Percentiles rank a stretch among this genome's conserved stretches.
These are phyloP conservation scores for Anarsia innoxiella DNA, from an alignment of 2,888 invertebrate species.

Conservation along the genomic window DNA sequence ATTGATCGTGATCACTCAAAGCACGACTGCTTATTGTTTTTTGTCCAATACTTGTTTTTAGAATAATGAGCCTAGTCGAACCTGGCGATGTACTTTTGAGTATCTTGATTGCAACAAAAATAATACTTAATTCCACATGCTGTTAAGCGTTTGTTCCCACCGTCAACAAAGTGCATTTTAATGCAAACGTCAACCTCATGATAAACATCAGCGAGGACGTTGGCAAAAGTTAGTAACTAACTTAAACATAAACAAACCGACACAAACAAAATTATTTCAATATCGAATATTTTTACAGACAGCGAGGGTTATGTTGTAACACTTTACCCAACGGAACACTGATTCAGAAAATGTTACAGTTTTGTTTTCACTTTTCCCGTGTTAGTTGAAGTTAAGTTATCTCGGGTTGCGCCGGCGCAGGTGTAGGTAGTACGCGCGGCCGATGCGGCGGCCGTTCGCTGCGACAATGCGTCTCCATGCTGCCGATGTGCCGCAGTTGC, in stretches of 20 bases:
- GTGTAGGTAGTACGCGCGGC: slow-evolving; percentile 53
- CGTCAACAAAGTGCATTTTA: neutral
- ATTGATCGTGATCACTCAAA: slow-evolving; percentile 42
- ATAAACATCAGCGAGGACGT: neutral
- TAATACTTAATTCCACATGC: neutral
- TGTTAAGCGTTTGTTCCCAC: neutral
- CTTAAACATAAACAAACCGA: neutral
- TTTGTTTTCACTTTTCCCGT: slow-evolving; percentile 3
- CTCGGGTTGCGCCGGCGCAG: slow-evolving; percentile 46
- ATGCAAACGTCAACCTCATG: too few relatives aligned
- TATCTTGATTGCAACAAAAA: too few relatives aligned
- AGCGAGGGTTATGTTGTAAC: too few relatives aligned
- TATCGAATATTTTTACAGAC: slow-evolving; percentile 1
- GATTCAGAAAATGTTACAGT: slow-evolving; percentile 2
- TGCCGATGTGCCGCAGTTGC: slow-evolving; percentile 21
- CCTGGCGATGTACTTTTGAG: too few relatives aligned
- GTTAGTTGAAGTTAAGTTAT: neutral
- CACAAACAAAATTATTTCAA: neutral
- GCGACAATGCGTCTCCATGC: slow-evolving; percentile 62
- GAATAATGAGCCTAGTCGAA: too few relatives aligned
- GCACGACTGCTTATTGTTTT: slow-evolving; percentile 35
- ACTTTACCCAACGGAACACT: too few relatives aligned
- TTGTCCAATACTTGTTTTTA: slow-evolving; percentile 34
- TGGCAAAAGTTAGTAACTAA: too few relatives aligned
- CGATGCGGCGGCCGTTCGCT: slow-evolving; percentile 59